Evolutionary conservation across 2,113 vertebrate genomes (phyloP).

Genomic region (Clarias magur): DNA sequence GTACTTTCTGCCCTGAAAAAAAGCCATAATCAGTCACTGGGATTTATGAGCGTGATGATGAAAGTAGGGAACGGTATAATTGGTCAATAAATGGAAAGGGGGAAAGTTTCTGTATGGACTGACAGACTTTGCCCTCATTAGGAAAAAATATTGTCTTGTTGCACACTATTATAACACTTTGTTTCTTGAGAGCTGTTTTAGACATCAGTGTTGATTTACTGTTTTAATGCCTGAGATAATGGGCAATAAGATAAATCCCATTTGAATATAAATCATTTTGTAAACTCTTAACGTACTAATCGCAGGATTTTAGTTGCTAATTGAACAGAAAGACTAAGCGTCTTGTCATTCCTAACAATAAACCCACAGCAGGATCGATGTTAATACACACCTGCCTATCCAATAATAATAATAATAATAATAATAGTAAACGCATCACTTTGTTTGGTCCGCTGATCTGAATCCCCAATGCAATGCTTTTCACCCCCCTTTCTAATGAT

Average conservation of each 20-base stretch:
- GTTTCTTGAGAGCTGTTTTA: neutral
- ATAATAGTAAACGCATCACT: neutral
- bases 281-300: neutral
- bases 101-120: neutral
- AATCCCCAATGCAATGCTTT: neutral
- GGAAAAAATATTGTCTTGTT: neutral
- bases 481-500: neutral
- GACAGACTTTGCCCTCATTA: neutral
- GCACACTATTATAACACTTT: neutral
- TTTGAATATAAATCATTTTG: neutral
- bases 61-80: slow-evolving; percentile 41
- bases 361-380: neutral
- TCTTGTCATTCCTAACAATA: neutral
- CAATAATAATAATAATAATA: neutral
- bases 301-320: neutral
- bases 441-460: neutral
- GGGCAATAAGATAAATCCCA: neutral
- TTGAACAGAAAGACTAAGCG: neutral
- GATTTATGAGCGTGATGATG: slow-evolving; percentile 36
- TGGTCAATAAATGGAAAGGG: slow-evolving; percentile 31
- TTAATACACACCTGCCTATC: neutral
- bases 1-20: slow-evolving; percentile 19
- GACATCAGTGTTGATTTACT: neutral
- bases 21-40: slow-evolving; percentile 25
- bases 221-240: neutral